Conservation (phyloP, 1,140 invertebrate genomes). For the Acyrthosiphon pisum region DNA sequence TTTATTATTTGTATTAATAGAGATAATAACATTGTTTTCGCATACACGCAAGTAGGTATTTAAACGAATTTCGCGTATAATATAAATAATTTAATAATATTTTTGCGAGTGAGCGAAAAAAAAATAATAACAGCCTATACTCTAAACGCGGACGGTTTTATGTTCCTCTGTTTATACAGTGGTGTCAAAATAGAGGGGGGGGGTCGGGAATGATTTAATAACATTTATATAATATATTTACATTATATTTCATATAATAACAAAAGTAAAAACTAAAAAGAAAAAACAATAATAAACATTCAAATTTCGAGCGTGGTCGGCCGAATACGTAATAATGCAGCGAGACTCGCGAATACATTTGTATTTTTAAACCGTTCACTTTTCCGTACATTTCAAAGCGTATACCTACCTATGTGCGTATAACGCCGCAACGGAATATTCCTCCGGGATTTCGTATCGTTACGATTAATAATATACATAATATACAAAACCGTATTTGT, state of each 20-base stretch:
- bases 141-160: background rate
- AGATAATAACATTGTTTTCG: background rate
- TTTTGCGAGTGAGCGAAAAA: background rate
- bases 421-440: background rate
- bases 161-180: background rate
- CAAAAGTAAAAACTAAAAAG: too few species aligned
- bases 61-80: background rate
- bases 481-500: background rate
- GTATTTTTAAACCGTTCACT: background rate
- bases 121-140: background rate
- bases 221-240: background rate
- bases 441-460: background rate
- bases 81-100: background rate
- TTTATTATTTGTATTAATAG: background rate
- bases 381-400: background rate
- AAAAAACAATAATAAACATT: background rate
- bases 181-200: background rate
- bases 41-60: background rate
- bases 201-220: background rate
- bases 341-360: background rate
- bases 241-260: too few species aligned
- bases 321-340: background rate
- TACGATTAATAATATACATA: constrained; percentile 1
- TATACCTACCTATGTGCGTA: too few species aligned
- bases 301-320: too few species aligned